Percentiles rank a stretch among this genome's conserved stretches.
These are phyloP conservation scores for Origma solitaria DNA, from an alignment of 2,113 vertebrate species.

Conservation along the genomic window DNA sequence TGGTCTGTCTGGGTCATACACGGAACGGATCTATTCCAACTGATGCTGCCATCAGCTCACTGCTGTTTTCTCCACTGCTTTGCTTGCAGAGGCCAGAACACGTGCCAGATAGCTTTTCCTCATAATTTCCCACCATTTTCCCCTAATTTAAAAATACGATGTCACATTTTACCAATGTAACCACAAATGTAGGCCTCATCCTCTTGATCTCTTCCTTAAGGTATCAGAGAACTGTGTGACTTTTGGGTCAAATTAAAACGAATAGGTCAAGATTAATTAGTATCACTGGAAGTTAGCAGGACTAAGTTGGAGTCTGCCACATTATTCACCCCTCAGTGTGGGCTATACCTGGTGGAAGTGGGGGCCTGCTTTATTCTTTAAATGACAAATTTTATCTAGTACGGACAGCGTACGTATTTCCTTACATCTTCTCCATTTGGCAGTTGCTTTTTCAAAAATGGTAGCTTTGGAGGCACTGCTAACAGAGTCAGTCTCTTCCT, in stretches of 20 bases:
- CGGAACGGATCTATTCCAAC: not conserved
- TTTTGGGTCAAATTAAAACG: not conserved
- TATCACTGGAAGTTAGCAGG: not conserved
- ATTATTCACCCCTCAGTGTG: not conserved
- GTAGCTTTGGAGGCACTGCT: not conserved
- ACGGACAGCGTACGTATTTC: rapidly evolving
- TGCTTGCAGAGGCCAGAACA: not conserved
- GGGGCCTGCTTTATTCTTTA: not conserved
- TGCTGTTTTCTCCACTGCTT: not conserved
- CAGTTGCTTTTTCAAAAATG: not conserved
- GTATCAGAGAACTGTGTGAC: not conserved
- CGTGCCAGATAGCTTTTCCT: not conserved
- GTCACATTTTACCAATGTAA: not conserved
- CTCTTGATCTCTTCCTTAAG: not conserved
- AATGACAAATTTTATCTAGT: not conserved
- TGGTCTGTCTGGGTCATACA: not conserved
- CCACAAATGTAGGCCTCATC: not conserved
- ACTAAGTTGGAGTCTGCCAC: not conserved
- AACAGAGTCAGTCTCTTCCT: not conserved
- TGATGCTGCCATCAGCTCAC: not conserved
- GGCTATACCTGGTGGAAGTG: not conserved
- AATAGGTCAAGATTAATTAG: not conserved
- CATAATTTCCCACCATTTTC: not conserved
- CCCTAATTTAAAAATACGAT: not conserved
- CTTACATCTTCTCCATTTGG: not conserved